Percentiles rank a stretch among this genome's conserved stretches.
phyloP scores from a whole-genome alignment of 2,113 vertebrate species.

The Sitta europaea region DNA sequence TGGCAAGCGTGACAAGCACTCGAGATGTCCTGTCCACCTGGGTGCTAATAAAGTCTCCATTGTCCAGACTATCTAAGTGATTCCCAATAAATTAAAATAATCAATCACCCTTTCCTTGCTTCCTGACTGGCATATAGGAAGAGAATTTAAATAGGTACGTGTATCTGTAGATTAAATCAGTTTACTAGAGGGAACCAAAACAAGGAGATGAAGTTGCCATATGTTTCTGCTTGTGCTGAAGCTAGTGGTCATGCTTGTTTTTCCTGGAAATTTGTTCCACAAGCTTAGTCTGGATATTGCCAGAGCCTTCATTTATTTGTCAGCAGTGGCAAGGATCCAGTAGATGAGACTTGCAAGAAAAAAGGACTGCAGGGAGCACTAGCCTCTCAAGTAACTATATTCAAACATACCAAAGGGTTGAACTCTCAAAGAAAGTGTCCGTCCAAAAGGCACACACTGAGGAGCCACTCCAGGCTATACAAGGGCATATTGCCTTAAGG shows the following conservation, averaged over 20 bases:
- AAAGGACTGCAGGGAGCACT: not conserved
- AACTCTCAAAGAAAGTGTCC: not conserved
- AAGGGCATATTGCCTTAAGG: not conserved
- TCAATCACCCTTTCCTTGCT: not conserved
- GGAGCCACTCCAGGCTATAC: not conserved
- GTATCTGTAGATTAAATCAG: conserved; percentile 7
- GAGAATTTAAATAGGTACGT: not conserved
- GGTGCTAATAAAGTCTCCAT: not conserved
- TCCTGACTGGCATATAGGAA: not conserved
- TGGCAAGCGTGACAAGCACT: fast-evolving
- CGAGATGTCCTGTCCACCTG: not conserved
- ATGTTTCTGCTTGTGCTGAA: conserved; percentile 34
- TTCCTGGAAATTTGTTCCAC: conserved; percentile 44
- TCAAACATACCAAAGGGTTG: not conserved
- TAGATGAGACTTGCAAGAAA: not conserved
- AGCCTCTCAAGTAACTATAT: not conserved
- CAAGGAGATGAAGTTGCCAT: conserved; percentile 15
- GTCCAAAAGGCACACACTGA: not conserved
- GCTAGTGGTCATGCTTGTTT: conserved; percentile 12
- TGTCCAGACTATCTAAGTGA: not conserved
- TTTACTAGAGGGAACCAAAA: conserved; percentile 1
- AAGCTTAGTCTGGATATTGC: not conserved
- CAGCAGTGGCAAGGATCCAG: not conserved
- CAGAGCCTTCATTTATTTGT: conserved; percentile 35
- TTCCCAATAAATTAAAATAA: conserved; percentile 21